phyloP scores from a whole-genome alignment of 1,140 invertebrate genomes.

The Drosophila littoralis region DNA sequence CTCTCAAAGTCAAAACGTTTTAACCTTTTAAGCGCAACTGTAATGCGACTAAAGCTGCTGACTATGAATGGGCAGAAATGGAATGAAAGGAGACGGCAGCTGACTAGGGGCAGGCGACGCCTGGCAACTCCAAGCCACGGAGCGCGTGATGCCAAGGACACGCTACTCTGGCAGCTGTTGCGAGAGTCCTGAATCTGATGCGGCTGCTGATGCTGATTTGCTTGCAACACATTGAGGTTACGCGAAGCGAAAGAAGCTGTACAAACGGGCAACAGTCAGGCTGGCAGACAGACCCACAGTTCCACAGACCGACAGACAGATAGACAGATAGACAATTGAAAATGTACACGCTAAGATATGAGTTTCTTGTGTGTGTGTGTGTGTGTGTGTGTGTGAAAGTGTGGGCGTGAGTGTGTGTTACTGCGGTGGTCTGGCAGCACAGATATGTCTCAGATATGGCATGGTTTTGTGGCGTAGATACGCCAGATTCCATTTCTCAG shows the following conservation, averaged over 20 bases:
- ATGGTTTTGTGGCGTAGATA: conserved; percentile 44
- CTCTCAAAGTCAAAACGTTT: conserved; percentile 76
- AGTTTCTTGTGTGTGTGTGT: conserved; percentile 14
- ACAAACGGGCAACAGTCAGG: conserved; percentile 47
- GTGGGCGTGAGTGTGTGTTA: conserved; percentile 37
- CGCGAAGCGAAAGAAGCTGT: conserved; percentile 63
- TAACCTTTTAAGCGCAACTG: conserved; percentile 78
- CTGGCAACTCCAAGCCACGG: conserved; percentile 9
- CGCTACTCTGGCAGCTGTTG: conserved; percentile 7
- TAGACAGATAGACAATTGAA: conserved; percentile 53
- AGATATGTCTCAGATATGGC: conserved; percentile 52
- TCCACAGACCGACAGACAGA: conserved; percentile 24
- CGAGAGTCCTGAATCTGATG: conserved; percentile 44
- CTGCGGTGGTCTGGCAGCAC: conserved; percentile 49
- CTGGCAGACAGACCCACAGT: conserved; percentile 25
- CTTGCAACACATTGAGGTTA: conserved; percentile 76
- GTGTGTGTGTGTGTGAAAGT: conserved; percentile 1
- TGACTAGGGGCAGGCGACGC: not conserved
- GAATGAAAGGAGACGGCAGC: not conserved
- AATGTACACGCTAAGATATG: conserved; percentile 51
- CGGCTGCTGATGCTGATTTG: conserved; percentile 57
- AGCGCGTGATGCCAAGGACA: conserved; percentile 65
- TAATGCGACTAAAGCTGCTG: conserved; percentile 74
- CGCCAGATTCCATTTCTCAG: conserved; percentile 47
- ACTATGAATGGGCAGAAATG: conserved; percentile 34